These are phyloP conservation scores for Mustelus asterias DNA, from an alignment of 2,113 vertebrate species.

Conservation along the genomic window DNA sequence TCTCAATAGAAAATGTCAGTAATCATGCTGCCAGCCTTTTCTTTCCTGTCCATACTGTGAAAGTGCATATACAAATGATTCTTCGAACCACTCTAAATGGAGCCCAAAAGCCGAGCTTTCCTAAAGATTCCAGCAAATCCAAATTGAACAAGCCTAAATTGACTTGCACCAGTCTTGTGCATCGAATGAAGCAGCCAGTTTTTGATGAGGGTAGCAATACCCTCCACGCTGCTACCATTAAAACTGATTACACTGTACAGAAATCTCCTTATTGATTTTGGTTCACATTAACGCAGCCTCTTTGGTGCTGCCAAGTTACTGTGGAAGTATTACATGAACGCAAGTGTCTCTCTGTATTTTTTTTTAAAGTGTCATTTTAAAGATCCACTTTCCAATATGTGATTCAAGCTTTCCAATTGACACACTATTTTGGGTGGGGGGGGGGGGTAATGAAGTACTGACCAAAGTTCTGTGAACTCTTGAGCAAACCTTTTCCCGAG, in stretches of 20 bases:
- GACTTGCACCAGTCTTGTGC: background rate
- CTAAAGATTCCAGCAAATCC: background rate
- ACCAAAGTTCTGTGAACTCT: background rate
- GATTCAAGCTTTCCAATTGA: background rate
- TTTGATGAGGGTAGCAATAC: background rate
- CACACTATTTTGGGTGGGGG: background rate
- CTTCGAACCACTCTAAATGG: background rate
- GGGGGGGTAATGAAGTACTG: background rate
- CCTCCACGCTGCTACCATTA: background rate
- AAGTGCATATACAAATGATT: constrained; percentile 35
- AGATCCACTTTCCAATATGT: background rate
- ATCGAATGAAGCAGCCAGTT: background rate
- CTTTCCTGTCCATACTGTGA: background rate
- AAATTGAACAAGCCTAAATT: background rate
- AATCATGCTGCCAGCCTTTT: constrained; percentile 32
- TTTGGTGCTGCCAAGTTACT: background rate
- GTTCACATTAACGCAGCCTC: background rate
- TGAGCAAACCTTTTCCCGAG: background rate
- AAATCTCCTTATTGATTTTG: background rate
- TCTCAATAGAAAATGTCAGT: constrained; percentile 31
- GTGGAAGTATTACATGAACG: background rate
- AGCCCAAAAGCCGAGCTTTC: background rate
- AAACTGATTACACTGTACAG: background rate
- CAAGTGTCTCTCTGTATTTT: too few relatives aligned
- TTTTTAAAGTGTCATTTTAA: background rate